Evolutionary conservation across 1,140 invertebrate species (phyloP), one percentile per base, ranked within the genome.

Genomic region (Yoshiicerus persimilis): DNA sequence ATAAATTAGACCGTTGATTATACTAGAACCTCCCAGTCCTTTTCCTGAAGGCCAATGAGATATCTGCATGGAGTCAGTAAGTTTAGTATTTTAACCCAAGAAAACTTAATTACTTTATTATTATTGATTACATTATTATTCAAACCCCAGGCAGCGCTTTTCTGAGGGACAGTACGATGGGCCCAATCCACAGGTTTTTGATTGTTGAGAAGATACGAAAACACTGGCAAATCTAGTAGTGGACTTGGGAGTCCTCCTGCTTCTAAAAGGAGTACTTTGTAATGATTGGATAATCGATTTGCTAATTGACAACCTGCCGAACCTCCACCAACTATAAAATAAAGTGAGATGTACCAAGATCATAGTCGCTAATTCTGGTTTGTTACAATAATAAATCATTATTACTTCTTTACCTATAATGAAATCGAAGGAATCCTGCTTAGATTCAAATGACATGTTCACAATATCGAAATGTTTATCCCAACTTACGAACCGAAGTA

Each of bases 1-100:
- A 90, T 95, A 95, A 9, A 94, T 94, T 95, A 95, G 95, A 8
- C 94, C 94, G 90, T 95, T 95, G 87, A 95, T 93, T 20, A 93
- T 92, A 1, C 94, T 94, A 56, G 93, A 94, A 6, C 95, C 95
- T 11, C 66, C 66, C 8, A 70, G 11, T 2, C 30, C 25, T 30
- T 30, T 70, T 70, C 66, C 66, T 16, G 66, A 25, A 32, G 66
- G 27, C 66, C 66, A 70, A 13, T 70, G 66, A 13, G 66, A 70
- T 16, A 70, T 30, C 66, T 70, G 1, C 8, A 30, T 6, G 6
- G n/a, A 25, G 4, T 8, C n/a, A 64, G 25, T 4, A 25, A 8
- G 8, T 27, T 27, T 23, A 25, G 10, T 25, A 3, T 1, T 47
- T 47, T 47, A 47, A n/a, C 41, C 11, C 11, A 47, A 47, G 25